These are phyloP conservation scores for Solea senegalensis DNA, from an alignment of 2,113 vertebrate species.

Conservation along the genomic window DNA sequence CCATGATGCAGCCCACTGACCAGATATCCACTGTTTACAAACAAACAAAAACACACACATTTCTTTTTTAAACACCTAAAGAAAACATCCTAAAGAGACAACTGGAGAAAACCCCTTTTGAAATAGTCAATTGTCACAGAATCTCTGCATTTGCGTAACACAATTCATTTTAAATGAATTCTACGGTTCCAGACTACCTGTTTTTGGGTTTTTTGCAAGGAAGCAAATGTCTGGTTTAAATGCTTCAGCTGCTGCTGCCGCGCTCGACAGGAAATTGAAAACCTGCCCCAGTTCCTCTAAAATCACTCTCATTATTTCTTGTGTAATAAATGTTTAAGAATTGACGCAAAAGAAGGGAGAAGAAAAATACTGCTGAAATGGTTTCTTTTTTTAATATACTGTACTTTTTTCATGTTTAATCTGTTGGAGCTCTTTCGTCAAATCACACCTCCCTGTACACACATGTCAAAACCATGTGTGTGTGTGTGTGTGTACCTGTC, in stretches of 20 bases:
- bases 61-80: neutral
- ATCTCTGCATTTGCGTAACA: too few relatives aligned
- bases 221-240: neutral
- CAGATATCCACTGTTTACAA: constrained; percentile 93
- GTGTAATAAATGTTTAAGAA: neutral
- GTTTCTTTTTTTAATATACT: too few relatives aligned
- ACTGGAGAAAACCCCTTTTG: neutral
- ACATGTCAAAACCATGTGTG: neutral
- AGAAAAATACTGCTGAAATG: neutral
- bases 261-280: constrained; percentile 23
- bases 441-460: neutral
- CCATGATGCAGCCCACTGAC: constrained; percentile 99
- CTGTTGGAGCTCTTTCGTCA: neutral
- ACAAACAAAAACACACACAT: constrained; percentile 7
- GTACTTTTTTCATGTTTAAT: too few relatives aligned
- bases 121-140: too few relatives aligned
- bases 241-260: neutral
- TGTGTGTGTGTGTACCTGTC: constrained; percentile 84
- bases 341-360: neutral
- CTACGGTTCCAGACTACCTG: too few relatives aligned
- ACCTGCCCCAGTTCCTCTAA: constrained; percentile 26
- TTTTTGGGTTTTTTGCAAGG: neutral
- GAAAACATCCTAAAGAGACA: neutral
- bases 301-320: constrained; percentile 22
- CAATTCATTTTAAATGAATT: too few relatives aligned